Percentiles rank a stretch among this genome's conserved stretches.
Conservation (phyloP, 2,888 invertebrate genomes). For the Oscheius myriophilus region DNA sequence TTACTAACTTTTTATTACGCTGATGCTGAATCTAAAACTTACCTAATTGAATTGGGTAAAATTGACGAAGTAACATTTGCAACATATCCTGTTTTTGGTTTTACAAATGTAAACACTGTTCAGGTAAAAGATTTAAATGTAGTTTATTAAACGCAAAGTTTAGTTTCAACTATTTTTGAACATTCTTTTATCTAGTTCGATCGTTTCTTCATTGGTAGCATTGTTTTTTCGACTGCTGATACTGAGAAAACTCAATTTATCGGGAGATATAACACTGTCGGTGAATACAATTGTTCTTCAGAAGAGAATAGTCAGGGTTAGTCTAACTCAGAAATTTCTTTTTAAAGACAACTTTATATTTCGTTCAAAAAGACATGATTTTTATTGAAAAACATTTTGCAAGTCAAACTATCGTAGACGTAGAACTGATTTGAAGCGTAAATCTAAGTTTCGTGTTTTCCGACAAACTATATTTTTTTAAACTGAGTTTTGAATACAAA, state of each 20-base stretch:
- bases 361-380: too few relatives aligned
- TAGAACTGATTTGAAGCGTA: too few relatives aligned
- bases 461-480: not conserved
- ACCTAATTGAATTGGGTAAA: slow-evolving; percentile 6
- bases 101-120: slow-evolving; percentile 6
- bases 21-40: slow-evolving; percentile 11
- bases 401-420: too few relatives aligned
- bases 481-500: too few relatives aligned
- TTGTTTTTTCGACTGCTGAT: slow-evolving; percentile 13
- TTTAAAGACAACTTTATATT: too few relatives aligned
- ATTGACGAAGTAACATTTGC: slow-evolving; percentile 16
- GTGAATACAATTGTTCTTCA: slow-evolving; percentile 3
- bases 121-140: not conserved
- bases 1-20: slow-evolving; percentile 13
- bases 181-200: slow-evolving; percentile 9
- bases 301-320: slow-evolving; percentile 13
- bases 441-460: not conserved
- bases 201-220: slow-evolving; percentile 2
- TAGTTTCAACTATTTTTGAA: slow-evolving; percentile 16
- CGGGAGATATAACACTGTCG: not conserved
- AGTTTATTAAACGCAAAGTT: not conserved
- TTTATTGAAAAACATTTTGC: too few relatives aligned
- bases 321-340: too few relatives aligned
- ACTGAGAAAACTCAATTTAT: slow-evolving; percentile 9
- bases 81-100: slow-evolving; percentile 20